Conservation (phyloP, 2,797 vertebrate species). For the Pitangus sulphuratus region DNA sequence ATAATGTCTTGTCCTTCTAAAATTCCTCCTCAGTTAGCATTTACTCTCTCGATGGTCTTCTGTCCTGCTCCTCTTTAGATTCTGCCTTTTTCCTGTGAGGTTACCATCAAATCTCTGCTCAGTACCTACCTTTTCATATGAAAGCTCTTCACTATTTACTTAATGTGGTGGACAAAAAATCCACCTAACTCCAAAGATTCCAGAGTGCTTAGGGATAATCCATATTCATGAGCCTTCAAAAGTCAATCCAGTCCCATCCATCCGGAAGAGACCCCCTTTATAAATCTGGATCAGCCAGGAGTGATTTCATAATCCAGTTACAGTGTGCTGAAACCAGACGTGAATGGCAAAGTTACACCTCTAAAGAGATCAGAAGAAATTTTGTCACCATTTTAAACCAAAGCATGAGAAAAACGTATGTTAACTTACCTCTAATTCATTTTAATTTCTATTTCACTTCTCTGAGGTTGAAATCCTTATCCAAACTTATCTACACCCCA, state of each 20-base stretch:
- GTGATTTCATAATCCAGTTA: not conserved
- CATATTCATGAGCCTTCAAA: not conserved
- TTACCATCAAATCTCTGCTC: not conserved
- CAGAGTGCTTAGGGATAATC: not conserved
- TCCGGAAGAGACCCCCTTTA: not conserved
- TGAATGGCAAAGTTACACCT: not conserved
- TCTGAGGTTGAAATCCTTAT: not conserved
- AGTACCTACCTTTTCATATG: not conserved
- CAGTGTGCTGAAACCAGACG: not conserved
- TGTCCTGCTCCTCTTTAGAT: not conserved
- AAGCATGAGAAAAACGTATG: not conserved
- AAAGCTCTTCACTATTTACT: not conserved
- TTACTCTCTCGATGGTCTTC: not conserved
- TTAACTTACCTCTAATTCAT: not conserved
- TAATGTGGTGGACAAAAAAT: not conserved
- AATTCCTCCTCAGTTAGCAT: not conserved
- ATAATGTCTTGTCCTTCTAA: not conserved
- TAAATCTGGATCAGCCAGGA: not conserved
- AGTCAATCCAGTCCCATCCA: not conserved
- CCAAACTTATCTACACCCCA: not conserved
- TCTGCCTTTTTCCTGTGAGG: not conserved
- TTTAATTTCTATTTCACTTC: not conserved
- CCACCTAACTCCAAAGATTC: not conserved
- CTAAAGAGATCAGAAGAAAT: not conserved
- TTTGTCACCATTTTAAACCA: not conserved